Conservation (phyloP, 2,113 vertebrate genomes). For the Mirza zaza region DNA sequence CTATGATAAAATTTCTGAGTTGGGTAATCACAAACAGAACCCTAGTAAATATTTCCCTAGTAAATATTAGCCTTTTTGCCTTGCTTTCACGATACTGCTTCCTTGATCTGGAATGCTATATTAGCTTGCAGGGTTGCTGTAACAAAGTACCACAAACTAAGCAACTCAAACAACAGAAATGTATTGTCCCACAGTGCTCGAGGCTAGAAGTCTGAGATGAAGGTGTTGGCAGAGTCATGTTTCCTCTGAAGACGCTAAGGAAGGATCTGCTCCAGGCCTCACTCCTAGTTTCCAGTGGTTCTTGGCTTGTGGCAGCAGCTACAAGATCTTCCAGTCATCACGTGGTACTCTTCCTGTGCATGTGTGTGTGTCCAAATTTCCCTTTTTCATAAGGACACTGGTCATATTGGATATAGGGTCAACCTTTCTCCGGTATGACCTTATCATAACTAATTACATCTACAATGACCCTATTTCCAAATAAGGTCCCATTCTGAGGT, state of each 20-base stretch:
- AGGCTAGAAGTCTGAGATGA: not conserved
- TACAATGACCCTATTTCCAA: not conserved
- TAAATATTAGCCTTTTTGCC: not conserved
- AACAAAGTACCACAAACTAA: not conserved
- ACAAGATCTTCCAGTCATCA: not conserved
- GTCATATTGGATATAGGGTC: not conserved
- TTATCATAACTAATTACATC: not conserved
- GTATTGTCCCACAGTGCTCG: not conserved
- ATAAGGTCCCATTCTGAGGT: not conserved
- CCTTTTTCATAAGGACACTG: not conserved
- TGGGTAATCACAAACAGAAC: not conserved
- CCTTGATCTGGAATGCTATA: not conserved
- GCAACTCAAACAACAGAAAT: not conserved
- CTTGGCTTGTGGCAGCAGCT: not conserved
- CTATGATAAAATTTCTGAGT: not conserved
- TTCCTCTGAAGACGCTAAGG: not conserved
- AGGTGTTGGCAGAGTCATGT: not conserved
- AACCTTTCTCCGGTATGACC: not conserved
- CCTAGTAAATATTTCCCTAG: not conserved
- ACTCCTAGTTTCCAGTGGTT: not conserved
- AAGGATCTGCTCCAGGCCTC: not conserved
- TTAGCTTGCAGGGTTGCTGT: not conserved
- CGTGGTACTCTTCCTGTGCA: not conserved
- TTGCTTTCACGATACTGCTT: not conserved
- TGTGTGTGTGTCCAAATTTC: not conserved